Evolutionary conservation across 2,888 invertebrate species (phyloP).

Genomic region (Zootermopsis nevadensis): DNA sequence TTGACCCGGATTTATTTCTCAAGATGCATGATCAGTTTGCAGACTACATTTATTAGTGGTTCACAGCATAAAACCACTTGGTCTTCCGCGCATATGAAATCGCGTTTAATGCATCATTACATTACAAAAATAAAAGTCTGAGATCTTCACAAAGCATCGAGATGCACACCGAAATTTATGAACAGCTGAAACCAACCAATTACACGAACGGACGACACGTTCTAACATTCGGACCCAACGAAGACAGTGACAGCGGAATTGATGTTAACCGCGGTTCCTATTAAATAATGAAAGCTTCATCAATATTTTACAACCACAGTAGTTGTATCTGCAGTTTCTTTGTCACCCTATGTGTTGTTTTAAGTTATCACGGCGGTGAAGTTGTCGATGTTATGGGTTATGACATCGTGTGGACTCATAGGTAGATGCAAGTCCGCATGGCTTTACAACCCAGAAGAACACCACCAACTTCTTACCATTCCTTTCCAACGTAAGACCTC

Average conservation of each 20-base stretch:
- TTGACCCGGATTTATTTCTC: conserved; percentile 27
- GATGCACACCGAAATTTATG: not conserved
- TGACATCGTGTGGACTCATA: no score
- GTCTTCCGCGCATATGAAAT: conserved; percentile 23
- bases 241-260: not conserved
- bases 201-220: not conserved
- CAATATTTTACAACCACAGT: no score
- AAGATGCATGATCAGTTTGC: not conserved
- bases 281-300: not conserved
- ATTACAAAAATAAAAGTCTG: not conserved
- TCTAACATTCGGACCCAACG: not conserved
- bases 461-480: no score
- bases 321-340: no score
- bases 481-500: no score
- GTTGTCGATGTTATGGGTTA: no score
- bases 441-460: no score
- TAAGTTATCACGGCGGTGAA: no score
- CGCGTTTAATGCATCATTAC: not conserved
- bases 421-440: no score
- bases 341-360: no score
- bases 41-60: conserved; percentile 26
- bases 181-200: not conserved
- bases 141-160: not conserved
- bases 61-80: not conserved
- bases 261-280: not conserved